phyloP scores from a whole-genome alignment of 2,797 vertebrate genomes.

The Garrulus glandarius region DNA sequence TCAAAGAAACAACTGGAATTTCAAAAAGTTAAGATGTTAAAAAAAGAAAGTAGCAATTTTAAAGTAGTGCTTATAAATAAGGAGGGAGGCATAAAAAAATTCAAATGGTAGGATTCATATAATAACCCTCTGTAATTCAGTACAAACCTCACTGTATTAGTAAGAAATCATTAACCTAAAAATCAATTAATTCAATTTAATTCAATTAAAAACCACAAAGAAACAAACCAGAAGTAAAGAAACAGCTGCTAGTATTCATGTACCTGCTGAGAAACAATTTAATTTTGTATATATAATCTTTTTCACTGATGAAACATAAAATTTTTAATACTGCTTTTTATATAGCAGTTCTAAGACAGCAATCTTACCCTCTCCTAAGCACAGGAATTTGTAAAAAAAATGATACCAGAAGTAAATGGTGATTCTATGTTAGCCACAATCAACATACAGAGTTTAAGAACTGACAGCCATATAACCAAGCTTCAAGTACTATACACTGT shows the following conservation, averaged over 20 bases:
- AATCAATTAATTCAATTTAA: not conserved
- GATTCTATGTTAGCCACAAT: not conserved
- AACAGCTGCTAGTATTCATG: not conserved
- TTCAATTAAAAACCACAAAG: not conserved
- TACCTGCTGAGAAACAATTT: not conserved
- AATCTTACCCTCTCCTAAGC: not conserved
- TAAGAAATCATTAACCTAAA: not conserved
- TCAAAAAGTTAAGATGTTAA: not conserved
- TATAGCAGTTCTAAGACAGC: not conserved
- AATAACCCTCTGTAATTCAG: not conserved
- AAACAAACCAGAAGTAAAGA: not conserved
- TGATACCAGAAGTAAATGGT: fast-evolving
- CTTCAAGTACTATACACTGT: not conserved
- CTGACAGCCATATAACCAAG: not conserved
- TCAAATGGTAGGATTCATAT: not conserved
- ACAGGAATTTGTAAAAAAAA: not conserved
- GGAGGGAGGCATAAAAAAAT: not conserved
- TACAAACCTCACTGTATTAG: not conserved
- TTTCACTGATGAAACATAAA: fast-evolving
- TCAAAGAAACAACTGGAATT: not conserved
- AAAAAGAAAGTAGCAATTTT: not conserved
- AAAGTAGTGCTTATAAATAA: not conserved
- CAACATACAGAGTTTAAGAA: not conserved
- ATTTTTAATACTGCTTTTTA: not conserved
- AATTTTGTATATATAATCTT: not conserved